Evolutionary conservation across 2,113 vertebrate species (phyloP), one percentile per base, ranked within the genome.

Genomic region (Pygoscelis antarcticus): DNA sequence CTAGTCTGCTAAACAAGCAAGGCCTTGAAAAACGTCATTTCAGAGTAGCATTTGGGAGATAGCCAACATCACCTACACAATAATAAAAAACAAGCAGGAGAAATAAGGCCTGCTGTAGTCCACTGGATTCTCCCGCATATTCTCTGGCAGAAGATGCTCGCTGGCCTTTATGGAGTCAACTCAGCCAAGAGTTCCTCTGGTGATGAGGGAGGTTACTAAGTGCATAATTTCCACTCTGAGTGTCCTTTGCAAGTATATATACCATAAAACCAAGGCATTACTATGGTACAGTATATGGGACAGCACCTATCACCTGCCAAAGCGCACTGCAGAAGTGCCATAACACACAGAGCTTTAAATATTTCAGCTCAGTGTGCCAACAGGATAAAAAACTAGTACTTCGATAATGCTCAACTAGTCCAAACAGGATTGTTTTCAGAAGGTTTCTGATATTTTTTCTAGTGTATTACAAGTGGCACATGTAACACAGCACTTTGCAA

Each of bases 281-380:
- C 17, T 52, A 3, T 15, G 74, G 74, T 18, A 26, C 32, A n/a
- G n/a, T n/a, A n/a, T 60, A 52, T 0, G 0, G 69, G 52, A 54
- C 74, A 76, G 61, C 82, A 62, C 13, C 1, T 22, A 36, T 36
- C 77, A 57, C 52, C 57, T 71, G 74, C 44, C 87, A 81, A 60
- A 51, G 27, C 1, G 0, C 29, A 1, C 64, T 57, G 52, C 69
- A 71, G 16, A 78, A 54, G 40, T 3, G 9, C 25, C 61, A 6
- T 44, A 51, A 62, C n/a, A 9, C 29, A 4, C 23, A 66, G 83
- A 51, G 26, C 68, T 79, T 52, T 29, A 13, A 27, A 74, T 7
- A 9, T 62, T 81, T 62, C 72, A 66, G 17, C 20, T 81, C 69
- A 7, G 0, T 9, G n/a, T 34, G 29, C 29, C 76, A 74, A 26